These are phyloP conservation scores for Pygoscelis antarcticus DNA, from an alignment of 2,113 vertebrate genomes.

Conservation along the genomic window DNA sequence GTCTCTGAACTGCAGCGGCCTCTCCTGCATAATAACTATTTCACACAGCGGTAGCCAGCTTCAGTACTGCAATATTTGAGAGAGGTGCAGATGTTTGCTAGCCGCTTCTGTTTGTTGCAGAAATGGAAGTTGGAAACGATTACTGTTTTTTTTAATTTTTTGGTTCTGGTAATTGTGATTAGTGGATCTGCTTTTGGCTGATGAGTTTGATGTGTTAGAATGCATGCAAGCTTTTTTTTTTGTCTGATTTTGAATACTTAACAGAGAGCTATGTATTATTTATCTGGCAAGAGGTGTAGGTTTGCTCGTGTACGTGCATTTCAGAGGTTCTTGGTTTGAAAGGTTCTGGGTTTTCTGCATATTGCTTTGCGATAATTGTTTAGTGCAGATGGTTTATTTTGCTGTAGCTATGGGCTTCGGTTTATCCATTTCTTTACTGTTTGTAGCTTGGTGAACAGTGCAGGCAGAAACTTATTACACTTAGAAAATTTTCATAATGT, in stretches of 20 bases:
- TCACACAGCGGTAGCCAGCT: constrained; percentile 77
- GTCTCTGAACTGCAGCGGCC: constrained; percentile 83
- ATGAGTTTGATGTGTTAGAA: constrained; percentile 15
- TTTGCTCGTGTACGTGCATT: neutral
- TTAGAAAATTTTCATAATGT: neutral
- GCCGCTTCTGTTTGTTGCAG: constrained; percentile 62
- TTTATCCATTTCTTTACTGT: neutral
- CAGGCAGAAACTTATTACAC: neutral
- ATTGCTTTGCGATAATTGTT: neutral
- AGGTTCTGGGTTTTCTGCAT: neutral
- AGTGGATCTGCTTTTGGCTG: constrained; percentile 38
- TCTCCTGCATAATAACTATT: constrained; percentile 89
- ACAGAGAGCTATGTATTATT: constrained; percentile 33
- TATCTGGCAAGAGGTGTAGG: constrained; percentile 8
- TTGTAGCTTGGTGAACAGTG: neutral
- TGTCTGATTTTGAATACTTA: constrained; percentile 18
- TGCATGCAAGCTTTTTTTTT: neutral
- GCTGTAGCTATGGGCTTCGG: neutral
- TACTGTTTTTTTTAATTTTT: neutral
- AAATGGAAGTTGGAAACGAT: constrained; percentile 52
- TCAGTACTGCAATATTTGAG: constrained; percentile 83
- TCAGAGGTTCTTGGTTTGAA: constrained; percentile 1
- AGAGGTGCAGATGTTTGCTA: constrained; percentile 69
- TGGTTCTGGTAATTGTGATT: constrained; percentile 3
- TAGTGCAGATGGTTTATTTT: neutral